phyloP scores from a whole-genome alignment of 1,140 invertebrate species.

The Tigriopus japonicus region DNA sequence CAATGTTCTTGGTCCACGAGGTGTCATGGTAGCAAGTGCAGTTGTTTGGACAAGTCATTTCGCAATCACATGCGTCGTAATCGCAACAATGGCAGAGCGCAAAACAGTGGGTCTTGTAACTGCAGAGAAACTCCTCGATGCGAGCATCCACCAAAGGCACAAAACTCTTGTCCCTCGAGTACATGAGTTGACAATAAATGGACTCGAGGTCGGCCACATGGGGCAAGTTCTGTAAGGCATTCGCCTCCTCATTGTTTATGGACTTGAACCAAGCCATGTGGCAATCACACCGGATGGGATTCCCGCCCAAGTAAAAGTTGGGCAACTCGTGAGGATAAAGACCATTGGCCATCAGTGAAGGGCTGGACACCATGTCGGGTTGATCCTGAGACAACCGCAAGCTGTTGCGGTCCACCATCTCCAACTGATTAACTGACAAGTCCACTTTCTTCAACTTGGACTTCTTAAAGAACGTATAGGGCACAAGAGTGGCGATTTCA shows the following conservation, averaged over 20 bases:
- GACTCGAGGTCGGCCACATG: slow-evolving; percentile 73
- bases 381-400: slow-evolving; percentile 38
- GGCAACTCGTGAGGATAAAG: slow-evolving; percentile 17
- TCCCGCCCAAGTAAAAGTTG: slow-evolving; percentile 72
- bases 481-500: slow-evolving; percentile 41
- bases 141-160: slow-evolving; percentile 61
- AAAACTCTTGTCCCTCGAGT: slow-evolving; percentile 55
- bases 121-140: slow-evolving; percentile 70
- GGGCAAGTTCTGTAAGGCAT: slow-evolving; percentile 65
- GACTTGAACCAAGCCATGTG: slow-evolving; percentile 61
- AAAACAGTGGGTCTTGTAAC: slow-evolving; percentile 71
- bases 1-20: slow-evolving; percentile 71
- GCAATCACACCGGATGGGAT: slow-evolving; percentile 73
- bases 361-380: slow-evolving; percentile 40
- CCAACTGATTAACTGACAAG: slow-evolving; percentile 61
- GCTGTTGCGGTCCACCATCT: slow-evolving; percentile 56
- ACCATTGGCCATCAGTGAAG: too few relatives aligned
- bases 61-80: slow-evolving; percentile 74
- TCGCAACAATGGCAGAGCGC: slow-evolving; percentile 76
- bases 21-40: slow-evolving; percentile 80
- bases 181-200: slow-evolving; percentile 69
- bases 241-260: slow-evolving; percentile 42
- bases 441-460: slow-evolving; percentile 52
- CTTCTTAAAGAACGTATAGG: slow-evolving; percentile 57
- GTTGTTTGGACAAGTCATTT: slow-evolving; percentile 75